Base-by-base conservation (phyloP, 2,113 vertebrate genomes). In the Thalassarche chlororhynchos region DNA sequence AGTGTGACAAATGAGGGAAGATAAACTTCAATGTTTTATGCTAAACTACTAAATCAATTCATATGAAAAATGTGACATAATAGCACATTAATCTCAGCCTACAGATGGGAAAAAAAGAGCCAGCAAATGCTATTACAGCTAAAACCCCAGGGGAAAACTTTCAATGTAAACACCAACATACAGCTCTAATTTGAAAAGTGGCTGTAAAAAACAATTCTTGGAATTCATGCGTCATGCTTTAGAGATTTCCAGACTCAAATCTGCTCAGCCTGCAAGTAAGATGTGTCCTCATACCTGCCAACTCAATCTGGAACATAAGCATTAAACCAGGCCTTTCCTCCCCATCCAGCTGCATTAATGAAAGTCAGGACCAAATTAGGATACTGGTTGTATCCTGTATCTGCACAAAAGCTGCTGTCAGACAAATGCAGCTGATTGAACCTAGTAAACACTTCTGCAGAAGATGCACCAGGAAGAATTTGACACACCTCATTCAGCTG, bases 1-100 rank as follows among this genome's bases (percentile, higher is more conserved):
- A 88, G 74, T n/a, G 49, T 90, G 55, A 87, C 74, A 71, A 90
- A 93, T 80, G 87, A 87, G 61, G 38, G 62, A 71, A 84, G 68
- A 93, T 65, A 95, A 90, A 93, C 68, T 49, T 75, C 55, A 70
- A 18, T 55, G 72, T 80, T 93, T 87, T 76, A 90, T 71, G 83
- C 78, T 87, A 71, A 87, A 88, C 52, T 49, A 84, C 68, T 80
- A 84, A 61, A 84, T 91, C 84, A 87, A 80, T 90, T 93, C 55
- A 84, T 84, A 84, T 87, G 74, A 95, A 91, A 91, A 95, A 93
- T 80, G 46, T 51, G 57, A 91, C 68, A 75, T 84, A 90, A 87
- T 87, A 80, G 68, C 78, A 80, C 87, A 91, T 75, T 87, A 87
- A 84, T 90, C 72, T 87, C 68, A 93, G 83, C 68, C 83, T 84